phyloP scores from a whole-genome alignment of 2,113 vertebrate genomes.

The Ageneiosus marmoratus region DNA sequence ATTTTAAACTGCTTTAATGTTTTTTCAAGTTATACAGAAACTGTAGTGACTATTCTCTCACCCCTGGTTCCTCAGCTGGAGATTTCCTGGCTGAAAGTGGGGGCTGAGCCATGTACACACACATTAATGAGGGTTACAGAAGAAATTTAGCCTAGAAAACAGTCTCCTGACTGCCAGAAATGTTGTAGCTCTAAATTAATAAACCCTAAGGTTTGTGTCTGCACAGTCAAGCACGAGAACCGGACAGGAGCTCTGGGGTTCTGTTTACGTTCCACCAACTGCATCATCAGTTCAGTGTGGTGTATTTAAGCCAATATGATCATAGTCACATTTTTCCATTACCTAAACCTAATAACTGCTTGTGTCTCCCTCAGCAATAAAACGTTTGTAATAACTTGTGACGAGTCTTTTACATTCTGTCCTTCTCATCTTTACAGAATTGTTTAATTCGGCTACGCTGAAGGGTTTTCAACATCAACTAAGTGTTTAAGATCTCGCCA shows the following conservation, averaged over 20 bases:
- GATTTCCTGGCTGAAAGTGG: slow-evolving; percentile 38
- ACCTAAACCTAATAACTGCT: too few species aligned
- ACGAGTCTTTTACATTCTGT: too few species aligned
- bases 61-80: slow-evolving; percentile 23
- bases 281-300: neutral
- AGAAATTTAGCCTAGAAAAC: slow-evolving; percentile 1
- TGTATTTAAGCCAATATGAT: neutral
- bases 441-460: too few species aligned
- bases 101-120: slow-evolving; percentile 35
- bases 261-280: neutral
- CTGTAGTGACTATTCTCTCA: neutral
- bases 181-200: slow-evolving; percentile 23
- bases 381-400: too few species aligned
- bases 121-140: slow-evolving; percentile 32
- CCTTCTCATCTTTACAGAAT: too few species aligned
- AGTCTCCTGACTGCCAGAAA: slow-evolving; percentile 8
- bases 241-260: neutral
- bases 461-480: too few species aligned
- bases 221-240: neutral
- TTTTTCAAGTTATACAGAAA: slow-evolving; percentile 10
- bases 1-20: neutral
- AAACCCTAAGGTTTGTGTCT: slow-evolving; percentile 14
- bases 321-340: neutral
- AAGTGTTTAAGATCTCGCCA: too few species aligned
- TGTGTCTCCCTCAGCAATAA: too few species aligned